Evolutionary conservation across 92 coral and sea anemone species (phyloP).

Genomic region (Palythoa grandis): DNA sequence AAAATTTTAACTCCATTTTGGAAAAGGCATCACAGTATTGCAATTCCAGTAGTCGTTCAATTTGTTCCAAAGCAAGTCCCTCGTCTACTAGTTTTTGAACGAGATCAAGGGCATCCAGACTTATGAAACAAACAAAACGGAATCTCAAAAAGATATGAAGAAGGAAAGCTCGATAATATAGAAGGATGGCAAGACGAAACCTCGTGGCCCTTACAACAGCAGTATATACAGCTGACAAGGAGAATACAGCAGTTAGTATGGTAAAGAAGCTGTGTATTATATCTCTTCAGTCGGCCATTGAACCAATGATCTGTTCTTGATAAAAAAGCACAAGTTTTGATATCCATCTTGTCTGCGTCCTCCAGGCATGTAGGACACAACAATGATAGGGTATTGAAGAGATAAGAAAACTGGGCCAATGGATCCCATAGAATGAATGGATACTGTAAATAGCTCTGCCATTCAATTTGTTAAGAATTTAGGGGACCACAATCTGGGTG

Average conservation of each 20-base stretch:
- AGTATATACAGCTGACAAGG: conserved; percentile 35
- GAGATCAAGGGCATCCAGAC: conserved; percentile 37
- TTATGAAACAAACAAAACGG: conserved; percentile 43
- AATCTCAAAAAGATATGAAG: conserved; percentile 23
- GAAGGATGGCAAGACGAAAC: conserved; percentile 46
- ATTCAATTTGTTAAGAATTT: background rate
- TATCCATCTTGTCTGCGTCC: conserved; percentile 32
- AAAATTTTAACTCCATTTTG: conserved; percentile 29
- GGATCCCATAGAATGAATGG: conserved; percentile 61
- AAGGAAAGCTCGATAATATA: conserved; percentile 27
- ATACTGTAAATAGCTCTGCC: conserved; percentile 52
- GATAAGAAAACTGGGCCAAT: conserved; percentile 34
- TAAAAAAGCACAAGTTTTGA: conserved; percentile 32
- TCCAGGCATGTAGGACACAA: conserved; percentile 49
- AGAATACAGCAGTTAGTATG: conserved; percentile 49
- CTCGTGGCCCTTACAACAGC: conserved; percentile 37
- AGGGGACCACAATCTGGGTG: conserved; percentile 42
- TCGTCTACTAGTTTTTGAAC: conserved; percentile 44
- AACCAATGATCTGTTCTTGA: conserved; percentile 51
- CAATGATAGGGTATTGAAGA: conserved; percentile 32
- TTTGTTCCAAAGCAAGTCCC: conserved; percentile 41
- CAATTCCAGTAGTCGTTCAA: conserved; percentile 40
- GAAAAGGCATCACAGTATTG: conserved; percentile 38
- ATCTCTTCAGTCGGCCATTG: conserved; percentile 28
- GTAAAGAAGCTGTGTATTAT: conserved; percentile 41